Evolutionary conservation across 2,113 vertebrate genomes (phyloP), one percentile per base, ranked within the genome.

Genomic region (Entosphenus tridentatus): DNA sequence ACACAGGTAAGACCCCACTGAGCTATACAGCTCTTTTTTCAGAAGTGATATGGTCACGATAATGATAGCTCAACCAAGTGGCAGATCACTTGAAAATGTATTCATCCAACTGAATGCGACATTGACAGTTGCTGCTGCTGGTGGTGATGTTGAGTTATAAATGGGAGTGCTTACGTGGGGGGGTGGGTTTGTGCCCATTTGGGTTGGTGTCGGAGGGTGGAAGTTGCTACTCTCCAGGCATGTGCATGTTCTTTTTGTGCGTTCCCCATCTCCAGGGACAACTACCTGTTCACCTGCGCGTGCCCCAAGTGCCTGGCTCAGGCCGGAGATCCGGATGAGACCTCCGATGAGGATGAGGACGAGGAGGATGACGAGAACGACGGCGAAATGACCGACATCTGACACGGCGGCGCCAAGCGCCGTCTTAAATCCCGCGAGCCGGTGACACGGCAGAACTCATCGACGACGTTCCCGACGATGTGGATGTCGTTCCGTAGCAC

Each of bases 211-310:
- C 58, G 57, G 69, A 59, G 67, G 13, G 55, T 67, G 56, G 17
- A 55, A 16, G 12, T 56, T 65, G 12, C 67, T 12, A 13, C 57
- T 67, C 12, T 58, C 69, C 57, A 12, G 56, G 6, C 10, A 11
- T 68, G 12, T 56, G 11, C 8, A 56, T 69, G 55, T 54, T n/a
- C 54, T 5, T 65, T 55, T 54, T 71, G 55, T 57, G 39, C 39
- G 5, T 57, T 16, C 57, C 9, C 71, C 17, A 62, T 68, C 73
- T 70, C 39, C 76, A 98, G 92, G 82, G 93, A 96, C 79, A 96
- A 96, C 80, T 98, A 98, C 78, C 80, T 98, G 73, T 98, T 98
- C 10, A 77, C 83, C 72, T 98, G 93, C 78, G 87, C 89, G 11
- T 98, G 93, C 74, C 83, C 85, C 68, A 96, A 91, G 83, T 98